Evolutionary conservation across 2,888 invertebrate species (phyloP).

Genomic region (Eumerus sabulonum): DNA sequence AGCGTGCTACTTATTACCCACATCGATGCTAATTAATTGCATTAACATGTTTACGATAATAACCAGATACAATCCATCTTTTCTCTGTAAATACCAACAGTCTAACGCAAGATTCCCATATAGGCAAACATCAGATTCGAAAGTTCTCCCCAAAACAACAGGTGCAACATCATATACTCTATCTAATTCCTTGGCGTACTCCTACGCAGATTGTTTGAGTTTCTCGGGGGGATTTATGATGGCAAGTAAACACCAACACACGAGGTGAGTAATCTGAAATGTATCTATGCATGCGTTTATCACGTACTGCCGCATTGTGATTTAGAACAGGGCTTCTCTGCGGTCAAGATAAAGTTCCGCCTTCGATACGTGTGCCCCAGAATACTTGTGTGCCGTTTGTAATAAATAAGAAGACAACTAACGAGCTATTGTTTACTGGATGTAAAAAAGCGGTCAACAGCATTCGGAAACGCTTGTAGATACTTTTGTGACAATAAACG

Average conservation of each 20-base stretch:
- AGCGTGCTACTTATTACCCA: slow-evolving; percentile 36
- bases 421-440: slow-evolving; percentile 48
- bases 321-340: slow-evolving; percentile 14
- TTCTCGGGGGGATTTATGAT: slow-evolving; percentile 38
- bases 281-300: slow-evolving; percentile 4
- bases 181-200: background rate
- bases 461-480: background rate
- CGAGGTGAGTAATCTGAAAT: too few relatives aligned
- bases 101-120: slow-evolving; percentile 9
- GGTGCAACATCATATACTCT: too few relatives aligned
- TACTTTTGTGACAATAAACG: background rate
- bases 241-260: slow-evolving; percentile 11
- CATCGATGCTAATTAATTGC: slow-evolving; percentile 43
- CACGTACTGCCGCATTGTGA: slow-evolving; percentile 2
- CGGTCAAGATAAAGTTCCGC: slow-evolving; percentile 35
- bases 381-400: background rate
- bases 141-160: background rate
- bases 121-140: background rate
- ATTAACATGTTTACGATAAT: slow-evolving; percentile 60
- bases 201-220: slow-evolving; percentile 13
- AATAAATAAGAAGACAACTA: slow-evolving; percentile 1
- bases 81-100: too few relatives aligned
- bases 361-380: slow-evolving; percentile 3
- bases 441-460: slow-evolving; percentile 25
- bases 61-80: slow-evolving; percentile 17